Percentiles rank a stretch among this genome's conserved stretches.
These are phyloP conservation scores for Thinocorus orbignyianus DNA, from an alignment of 2,113 vertebrate genomes.

Conservation along the genomic window DNA sequence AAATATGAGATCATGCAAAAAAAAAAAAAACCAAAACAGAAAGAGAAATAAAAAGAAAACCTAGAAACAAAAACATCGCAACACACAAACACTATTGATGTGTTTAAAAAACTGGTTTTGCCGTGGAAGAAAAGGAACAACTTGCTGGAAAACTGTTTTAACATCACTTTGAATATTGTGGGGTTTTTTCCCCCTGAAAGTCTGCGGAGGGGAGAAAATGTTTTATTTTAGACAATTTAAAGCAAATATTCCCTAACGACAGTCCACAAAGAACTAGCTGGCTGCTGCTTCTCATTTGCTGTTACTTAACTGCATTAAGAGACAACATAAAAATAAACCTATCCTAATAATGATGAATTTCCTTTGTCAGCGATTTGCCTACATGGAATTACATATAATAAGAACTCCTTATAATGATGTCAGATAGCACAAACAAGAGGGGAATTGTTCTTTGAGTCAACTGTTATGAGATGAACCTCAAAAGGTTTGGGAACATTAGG, in stretches of 20 bases:
- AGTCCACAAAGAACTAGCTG: not conserved
- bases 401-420: not conserved
- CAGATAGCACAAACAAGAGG: not conserved
- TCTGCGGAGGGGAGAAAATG: not conserved
- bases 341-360: not conserved
- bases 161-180: not conserved
- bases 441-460: not conserved
- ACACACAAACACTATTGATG: conserved; percentile 29
- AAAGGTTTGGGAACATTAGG: not conserved
- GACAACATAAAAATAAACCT: not conserved
- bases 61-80: conserved; percentile 49
- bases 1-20: not conserved
- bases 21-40: not conserved
- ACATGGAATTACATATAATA: not conserved
- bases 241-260: not conserved
- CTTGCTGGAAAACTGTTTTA: not conserved
- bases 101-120: not conserved
- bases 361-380: not conserved
- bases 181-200: not conserved
- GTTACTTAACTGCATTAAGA: not conserved
- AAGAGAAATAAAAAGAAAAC: not conserved
- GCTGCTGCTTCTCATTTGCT: not conserved
- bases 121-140: not conserved
- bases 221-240: not conserved
- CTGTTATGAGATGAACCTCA: not conserved